phyloP scores from a whole-genome alignment of 2,113 vertebrate genomes.

The Cyanoramphus novaezelandiae region DNA sequence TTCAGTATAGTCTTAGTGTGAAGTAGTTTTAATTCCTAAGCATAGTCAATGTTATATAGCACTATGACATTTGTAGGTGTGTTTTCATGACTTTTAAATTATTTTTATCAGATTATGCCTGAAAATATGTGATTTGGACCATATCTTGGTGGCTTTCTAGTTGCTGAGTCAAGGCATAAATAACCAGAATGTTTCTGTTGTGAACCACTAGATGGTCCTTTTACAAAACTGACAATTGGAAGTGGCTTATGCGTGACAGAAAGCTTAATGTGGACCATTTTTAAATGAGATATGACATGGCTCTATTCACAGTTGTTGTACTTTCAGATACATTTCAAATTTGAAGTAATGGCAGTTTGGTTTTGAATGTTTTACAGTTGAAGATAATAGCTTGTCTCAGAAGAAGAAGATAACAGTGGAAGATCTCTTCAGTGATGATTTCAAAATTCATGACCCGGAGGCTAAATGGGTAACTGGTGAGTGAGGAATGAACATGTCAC shows the following conservation, averaged over 20 bases:
- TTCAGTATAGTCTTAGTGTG: neutral
- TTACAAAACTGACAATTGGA: neutral
- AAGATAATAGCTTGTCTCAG: conserved; percentile 90
- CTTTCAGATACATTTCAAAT: neutral
- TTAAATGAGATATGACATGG: neutral
- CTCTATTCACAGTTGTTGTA: neutral
- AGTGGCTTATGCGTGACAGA: neutral
- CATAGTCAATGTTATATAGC: neutral
- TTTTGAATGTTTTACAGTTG: conserved; percentile 74
- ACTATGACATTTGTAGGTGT: neutral
- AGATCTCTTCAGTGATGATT: conserved; percentile 89
- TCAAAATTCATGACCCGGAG: conserved; percentile 88
- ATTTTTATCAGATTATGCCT: neutral
- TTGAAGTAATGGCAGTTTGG: neutral
- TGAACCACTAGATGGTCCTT: neutral
- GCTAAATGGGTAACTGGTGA: conserved; percentile 95
- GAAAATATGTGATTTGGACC: neutral
- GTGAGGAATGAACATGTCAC: neutral
- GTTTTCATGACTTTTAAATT: neutral
- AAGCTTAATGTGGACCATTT: neutral
- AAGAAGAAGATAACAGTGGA: conserved; percentile 90
- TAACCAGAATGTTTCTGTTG: neutral
- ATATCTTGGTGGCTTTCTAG: neutral
- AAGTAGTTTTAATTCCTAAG: neutral
- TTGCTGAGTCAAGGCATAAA: neutral